Evolutionary conservation across 2,888 invertebrate genomes (phyloP), one percentile per base, ranked within the genome.

Genomic region (Dioctria linearis): DNA sequence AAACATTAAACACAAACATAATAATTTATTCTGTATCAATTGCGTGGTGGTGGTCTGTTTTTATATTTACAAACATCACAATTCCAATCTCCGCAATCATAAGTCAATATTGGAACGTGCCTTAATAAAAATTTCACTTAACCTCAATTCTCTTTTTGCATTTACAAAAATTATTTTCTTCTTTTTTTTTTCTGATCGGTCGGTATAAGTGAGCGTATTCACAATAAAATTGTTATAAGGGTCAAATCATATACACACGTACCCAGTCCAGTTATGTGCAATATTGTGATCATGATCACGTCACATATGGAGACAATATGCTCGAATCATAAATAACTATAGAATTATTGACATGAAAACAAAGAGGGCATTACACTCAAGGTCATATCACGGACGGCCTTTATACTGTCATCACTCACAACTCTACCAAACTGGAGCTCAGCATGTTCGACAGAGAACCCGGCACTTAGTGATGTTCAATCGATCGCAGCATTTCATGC

Each of bases 331-430:
- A 71, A 71, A 71, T 71, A 71, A 71, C 54, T 71, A 25, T 25
- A 25, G 71, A 51, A 71, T 54, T 51, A 71, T 71, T 71, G 71
- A 71, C 71, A 51, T 46, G 51, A 71, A 71, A 71, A 71, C 71
- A 71, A 81, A 81, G 79, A 79, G 81, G 79, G 73, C 79, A 81
- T 75, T 79, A 81, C 73, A 79, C 81, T 63, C 81, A 81, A 81
- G 81, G 81, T 81, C 81, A 81, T 73, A 75, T 63, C 73, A 25
- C 25, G 61, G 67, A 81, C 81, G 81, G 81, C 81, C 81, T 81
- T 81, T 81, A 71, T 81, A 25, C 54, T 75, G 80, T 73, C 80
- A 80, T 65, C 75, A 25, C 25, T 25, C 25, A 25, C 25, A 1
- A 42, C 71, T 40, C 59, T 42, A 57, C 61, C 61, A 57, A 75